phyloP scores from a whole-genome alignment of 2,797 vertebrate genomes.

The Clarias platycephalus region DNA sequence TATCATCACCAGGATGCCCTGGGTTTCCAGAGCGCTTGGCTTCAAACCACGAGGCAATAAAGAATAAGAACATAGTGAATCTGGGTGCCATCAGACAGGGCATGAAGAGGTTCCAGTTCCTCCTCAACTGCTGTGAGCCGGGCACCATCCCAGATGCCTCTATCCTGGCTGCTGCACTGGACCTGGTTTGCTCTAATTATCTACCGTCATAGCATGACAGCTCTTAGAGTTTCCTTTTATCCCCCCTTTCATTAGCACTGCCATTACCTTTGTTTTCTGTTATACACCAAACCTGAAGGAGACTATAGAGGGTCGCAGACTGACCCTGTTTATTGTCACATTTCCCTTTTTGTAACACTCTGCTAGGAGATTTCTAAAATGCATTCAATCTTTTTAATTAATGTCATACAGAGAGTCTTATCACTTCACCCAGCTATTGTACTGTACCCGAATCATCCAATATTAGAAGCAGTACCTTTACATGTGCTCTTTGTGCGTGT shows the following conservation, averaged over 20 bases:
- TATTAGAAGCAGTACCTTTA: neutral
- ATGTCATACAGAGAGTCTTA: neutral
- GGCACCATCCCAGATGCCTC: constrained; percentile 97
- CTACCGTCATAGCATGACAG: neutral
- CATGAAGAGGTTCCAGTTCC: constrained; percentile 98
- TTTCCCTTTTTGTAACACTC: neutral
- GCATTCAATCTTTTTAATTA: neutral
- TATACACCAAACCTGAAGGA: neutral
- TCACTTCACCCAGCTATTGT: neutral
- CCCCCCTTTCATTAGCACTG: neutral
- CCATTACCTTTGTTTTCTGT: neutral
- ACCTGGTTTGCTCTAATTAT: constrained; percentile 82
- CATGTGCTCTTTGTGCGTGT: neutral
- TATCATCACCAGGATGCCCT: constrained; percentile 81
- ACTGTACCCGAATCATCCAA: neutral
- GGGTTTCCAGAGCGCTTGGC: constrained; percentile 91
- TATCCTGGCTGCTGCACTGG: constrained; percentile 93
- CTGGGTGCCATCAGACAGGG: constrained; percentile 95
- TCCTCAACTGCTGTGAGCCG: constrained; percentile 97
- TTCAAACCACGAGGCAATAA: constrained; percentile 90
- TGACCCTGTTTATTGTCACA: neutral
- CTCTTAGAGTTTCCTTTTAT: neutral
- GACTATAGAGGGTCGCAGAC: neutral
- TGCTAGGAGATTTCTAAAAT: neutral
- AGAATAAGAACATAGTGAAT: constrained; percentile 96